A percentile compares a stretch with the other conserved stretches of the same genome.
phyloP scores from a whole-genome alignment of 30 jellyfish, hydroid and myxozoan species.

The Phacellophora camtschatica region DNA sequence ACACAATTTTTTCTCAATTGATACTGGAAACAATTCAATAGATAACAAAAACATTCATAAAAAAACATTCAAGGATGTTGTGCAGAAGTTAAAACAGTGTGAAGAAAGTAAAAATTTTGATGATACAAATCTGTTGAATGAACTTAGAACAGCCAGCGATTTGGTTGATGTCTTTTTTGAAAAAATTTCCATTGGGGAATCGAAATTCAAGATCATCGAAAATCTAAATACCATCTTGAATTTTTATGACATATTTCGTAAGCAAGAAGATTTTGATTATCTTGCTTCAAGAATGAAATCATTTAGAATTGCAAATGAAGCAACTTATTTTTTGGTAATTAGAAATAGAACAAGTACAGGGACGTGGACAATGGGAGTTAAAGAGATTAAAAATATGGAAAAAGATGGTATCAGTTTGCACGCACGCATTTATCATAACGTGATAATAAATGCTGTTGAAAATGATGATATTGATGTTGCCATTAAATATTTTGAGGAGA shows the following conservation, averaged over 20 bases:
- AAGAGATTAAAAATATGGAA: constrained; percentile 13
- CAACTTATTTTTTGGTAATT: constrained; percentile 25
- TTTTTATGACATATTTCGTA: constrained; percentile 9
- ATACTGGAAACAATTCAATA: too few species aligned
- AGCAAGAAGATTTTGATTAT: background rate
- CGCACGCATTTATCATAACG: constrained; percentile 31
- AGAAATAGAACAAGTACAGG: constrained; percentile 18
- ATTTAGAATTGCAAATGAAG: constrained; percentile 14
- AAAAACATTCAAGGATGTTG: background rate
- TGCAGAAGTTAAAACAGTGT: constrained; percentile 1
- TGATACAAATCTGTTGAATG: background rate
- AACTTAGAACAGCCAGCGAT: background rate
- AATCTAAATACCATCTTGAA: constrained; percentile 29
- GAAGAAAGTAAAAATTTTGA: background rate
- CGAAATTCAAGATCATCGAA: constrained; percentile 8
- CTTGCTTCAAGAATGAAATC: constrained; percentile 10
- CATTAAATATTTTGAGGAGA: background rate
- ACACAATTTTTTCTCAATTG: too few species aligned
- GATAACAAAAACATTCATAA: too few species aligned
- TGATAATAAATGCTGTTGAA: constrained; percentile 26
- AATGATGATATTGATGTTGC: constrained; percentile 32
- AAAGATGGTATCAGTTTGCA: constrained; percentile 13
- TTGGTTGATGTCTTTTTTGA: background rate
- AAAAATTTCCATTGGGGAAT: background rate
- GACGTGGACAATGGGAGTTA: constrained; percentile 43